A percentile compares a stretch with the other conserved stretches of the same genome.
These are phyloP conservation scores for Caenorhabditis virilis DNA, from an alignment of 2,888 invertebrate species.

Conservation along the genomic window DNA sequence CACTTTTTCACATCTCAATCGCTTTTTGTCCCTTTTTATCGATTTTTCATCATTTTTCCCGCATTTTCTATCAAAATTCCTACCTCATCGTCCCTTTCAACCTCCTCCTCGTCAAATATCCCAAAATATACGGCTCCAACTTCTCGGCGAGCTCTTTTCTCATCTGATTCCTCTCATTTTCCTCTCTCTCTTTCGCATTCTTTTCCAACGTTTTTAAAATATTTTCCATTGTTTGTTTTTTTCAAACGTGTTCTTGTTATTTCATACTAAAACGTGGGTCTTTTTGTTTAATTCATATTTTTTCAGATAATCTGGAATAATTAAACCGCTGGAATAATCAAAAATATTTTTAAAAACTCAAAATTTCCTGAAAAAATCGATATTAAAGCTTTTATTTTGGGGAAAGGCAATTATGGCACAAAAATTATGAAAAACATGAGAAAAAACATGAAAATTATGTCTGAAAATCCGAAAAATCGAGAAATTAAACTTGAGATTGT, in stretches of 20 bases:
- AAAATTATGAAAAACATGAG: no score
- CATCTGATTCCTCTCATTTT: conserved; percentile 23
- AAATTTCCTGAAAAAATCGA: no score
- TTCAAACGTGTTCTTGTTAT: not conserved
- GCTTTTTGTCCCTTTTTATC: not conserved
- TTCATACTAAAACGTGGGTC: conserved; percentile 10
- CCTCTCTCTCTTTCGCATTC: conserved; percentile 45
- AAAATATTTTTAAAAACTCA: no score
- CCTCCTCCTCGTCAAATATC: conserved; percentile 37
- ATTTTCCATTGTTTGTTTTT: conserved; percentile 23
- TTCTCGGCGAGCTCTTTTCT: conserved; percentile 27
- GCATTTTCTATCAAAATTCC: conserved; percentile 1
- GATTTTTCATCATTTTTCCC: conserved; percentile 7
- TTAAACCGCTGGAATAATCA: not conserved
- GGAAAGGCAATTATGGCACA: not conserved
- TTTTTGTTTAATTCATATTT: not conserved
- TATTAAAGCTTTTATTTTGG: no score
- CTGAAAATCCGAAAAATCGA: no score
- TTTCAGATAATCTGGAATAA: not conserved
- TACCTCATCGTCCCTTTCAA: conserved; percentile 17
- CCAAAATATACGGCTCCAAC: conserved; percentile 36
- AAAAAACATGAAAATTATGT: no score
- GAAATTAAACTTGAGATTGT: conserved; percentile 45
- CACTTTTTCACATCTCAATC: no score
- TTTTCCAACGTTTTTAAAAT: conserved; percentile 39